Conservation (phyloP, 2,888 invertebrate species). For the Heliconius cydno region DNA sequence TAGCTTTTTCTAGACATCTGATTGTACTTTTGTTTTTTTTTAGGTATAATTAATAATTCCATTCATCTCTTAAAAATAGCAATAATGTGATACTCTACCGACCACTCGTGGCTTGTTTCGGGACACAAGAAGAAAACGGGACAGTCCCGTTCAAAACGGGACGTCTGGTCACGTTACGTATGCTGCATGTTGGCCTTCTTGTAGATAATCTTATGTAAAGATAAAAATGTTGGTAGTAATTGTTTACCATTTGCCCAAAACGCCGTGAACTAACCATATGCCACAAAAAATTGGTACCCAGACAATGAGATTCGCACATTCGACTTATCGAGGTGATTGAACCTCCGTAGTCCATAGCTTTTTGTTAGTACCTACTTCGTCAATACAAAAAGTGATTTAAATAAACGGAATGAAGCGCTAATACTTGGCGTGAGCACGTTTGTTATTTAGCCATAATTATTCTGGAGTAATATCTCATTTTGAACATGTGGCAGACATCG, state of each 20-base stretch:
- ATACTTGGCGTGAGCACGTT: conserved; percentile 27
- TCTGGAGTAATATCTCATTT: conserved; percentile 45
- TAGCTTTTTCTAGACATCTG: too few relatives aligned
- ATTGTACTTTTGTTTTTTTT: too few relatives aligned
- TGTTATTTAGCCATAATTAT: conserved; percentile 30
- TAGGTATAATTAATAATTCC: too few relatives aligned
- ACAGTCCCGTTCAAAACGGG: too few relatives aligned
- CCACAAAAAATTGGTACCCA: conserved; percentile 72
- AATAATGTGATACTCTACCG: too few relatives aligned
- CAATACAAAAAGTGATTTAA: conserved; percentile 63
- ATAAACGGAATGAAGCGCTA: conserved; percentile 44
- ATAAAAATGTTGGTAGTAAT: conserved; percentile 40
- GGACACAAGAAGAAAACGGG: too few relatives aligned
- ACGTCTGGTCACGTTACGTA: too few relatives aligned
- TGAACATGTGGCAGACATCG: conserved; percentile 51
- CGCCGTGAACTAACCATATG: conserved; percentile 71
- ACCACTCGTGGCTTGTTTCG: too few relatives aligned
- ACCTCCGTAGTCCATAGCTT: conserved; percentile 69
- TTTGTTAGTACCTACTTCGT: conserved; percentile 65
- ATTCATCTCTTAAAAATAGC: too few relatives aligned
- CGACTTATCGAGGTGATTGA: conserved; percentile 77
- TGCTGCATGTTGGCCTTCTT: conserved; percentile 1
- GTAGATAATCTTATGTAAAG: conserved; percentile 34
- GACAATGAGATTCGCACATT: conserved; percentile 80
- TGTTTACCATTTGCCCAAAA: conserved; percentile 61